Conservation (phyloP, 2,797 vertebrate species). For the Gallinago solitaria region DNA sequence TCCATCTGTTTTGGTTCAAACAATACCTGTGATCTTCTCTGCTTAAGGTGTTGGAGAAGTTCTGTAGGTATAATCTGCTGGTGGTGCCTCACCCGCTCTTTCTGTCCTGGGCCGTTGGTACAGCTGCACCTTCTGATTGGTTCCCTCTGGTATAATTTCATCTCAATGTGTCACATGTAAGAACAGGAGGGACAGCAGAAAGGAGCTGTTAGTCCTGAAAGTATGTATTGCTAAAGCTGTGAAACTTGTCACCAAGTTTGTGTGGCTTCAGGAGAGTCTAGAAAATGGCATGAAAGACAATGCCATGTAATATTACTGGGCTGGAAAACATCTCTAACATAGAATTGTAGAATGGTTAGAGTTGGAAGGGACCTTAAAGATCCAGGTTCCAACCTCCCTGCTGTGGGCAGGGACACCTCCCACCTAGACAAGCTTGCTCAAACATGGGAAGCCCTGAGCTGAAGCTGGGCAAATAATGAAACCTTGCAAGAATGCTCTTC, state of each 20-base stretch:
- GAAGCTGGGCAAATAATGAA: not conserved
- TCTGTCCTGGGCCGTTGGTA: fast-evolving
- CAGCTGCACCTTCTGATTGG: not conserved
- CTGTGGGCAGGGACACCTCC: no score
- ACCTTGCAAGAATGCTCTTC: fast-evolving
- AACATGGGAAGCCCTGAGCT: not conserved
- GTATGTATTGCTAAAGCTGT: not conserved
- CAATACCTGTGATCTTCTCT: not conserved
- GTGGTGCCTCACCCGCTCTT: not conserved
- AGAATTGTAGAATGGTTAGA: no score
- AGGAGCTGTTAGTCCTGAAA: not conserved
- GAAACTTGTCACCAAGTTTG: not conserved
- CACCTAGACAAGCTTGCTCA: no score
- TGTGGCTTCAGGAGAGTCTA: not conserved
- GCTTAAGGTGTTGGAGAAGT: not conserved
- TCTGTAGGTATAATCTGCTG: not conserved
- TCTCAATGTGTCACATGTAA: not conserved
- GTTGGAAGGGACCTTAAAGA: no score
- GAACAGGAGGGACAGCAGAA: not conserved
- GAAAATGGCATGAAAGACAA: not conserved
- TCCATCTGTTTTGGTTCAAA: not conserved
- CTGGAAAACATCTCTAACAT: not conserved
- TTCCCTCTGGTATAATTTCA: not conserved
- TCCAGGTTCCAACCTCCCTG: no score
- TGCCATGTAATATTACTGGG: fast-evolving